Evolutionary conservation across 2,888 invertebrate genomes (phyloP), one percentile per base, ranked within the genome.

Genomic region (Sphaeridia pumilis): DNA sequence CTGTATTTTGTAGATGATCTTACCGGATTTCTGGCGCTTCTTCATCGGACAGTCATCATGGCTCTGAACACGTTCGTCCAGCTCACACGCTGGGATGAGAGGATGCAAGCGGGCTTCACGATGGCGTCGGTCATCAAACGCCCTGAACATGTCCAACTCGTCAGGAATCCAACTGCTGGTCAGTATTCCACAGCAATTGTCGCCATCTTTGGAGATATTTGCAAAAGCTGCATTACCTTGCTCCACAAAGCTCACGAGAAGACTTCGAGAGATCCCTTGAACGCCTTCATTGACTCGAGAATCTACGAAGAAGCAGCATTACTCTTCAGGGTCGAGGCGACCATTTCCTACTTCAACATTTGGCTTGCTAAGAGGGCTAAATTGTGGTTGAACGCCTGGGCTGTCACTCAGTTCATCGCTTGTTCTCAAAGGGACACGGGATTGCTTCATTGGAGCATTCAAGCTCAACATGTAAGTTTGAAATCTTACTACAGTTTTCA

Each of bases 371-470:
- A 61, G 21, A 31, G 65, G 26, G 53, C 61, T 2, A 63, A 62
- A 55, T 58, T 57, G n/a, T 65, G 65, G 65, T 56, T 65, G n/a
- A 65, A 63, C 43, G 55, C 54, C n/a, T 65, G 65, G 65, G 61
- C 65, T n/a, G 57, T 62, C 10, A 56, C 61, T 3, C 61, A 63
- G 49, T 65, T 65, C 42, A 58, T 65, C 49, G 63, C 65, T 10
- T 54, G 53, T 31, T 60, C 65, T 20, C 63, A 63, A 59, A 52
- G 65, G 42, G 65, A 65, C 35, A 56, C 65, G 3, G 60, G 59
- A n/a, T 45, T 65, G 20, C 52, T 65, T 4, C 58, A 55, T 7
- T 51, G 56, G 21, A 43, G 56, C 36, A 61, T 63, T 43, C 58
- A 61, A 34, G 52, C 53, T 10, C 56, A 59, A 47, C 56, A 61